Base-by-base conservation (phyloP, 2,113 vertebrate species). In the Verasper variegatus region DNA sequence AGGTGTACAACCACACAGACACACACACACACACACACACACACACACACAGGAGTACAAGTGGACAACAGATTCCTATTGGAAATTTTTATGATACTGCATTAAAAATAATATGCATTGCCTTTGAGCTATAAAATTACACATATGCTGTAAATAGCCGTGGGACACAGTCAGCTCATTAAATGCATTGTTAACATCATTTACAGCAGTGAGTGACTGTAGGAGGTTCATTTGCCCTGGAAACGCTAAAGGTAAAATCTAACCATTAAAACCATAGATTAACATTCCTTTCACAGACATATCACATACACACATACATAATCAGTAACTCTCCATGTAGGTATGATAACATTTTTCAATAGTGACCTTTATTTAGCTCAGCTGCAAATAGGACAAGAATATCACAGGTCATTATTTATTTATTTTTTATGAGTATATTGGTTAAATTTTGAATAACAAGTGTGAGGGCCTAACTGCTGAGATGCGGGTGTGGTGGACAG, bases 151-250 rank as follows among this genome's bases (percentile, higher is more conserved):
- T 1, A 56, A 81, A 81, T 62, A 63, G 47, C 75, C 51, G 3
- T 14, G 0, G 42, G 75, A 71, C 58, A 15, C 13, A 73, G 59
- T 61, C 21, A 66, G 37, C 72, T 74, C 68, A 80, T 76, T 80
- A 74, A 66, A 79, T 21, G 42, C n/a, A 73, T 4, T 79, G 51
- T 80, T 66, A 84, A 82, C 70, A 74, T 49, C 55, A 71, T 71
- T 72, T 45, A 75, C 24, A 75, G 47, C 58, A 61, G 68, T 72
- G 42, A 65, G 18, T 71, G 75, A 62, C 37, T 65, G 45, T 20
- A 7, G 62, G 63, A 70, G 70, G 61, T 66, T 70, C 54, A 35
- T 52, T 76, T n/a, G 59, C 40, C 35, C 4, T 49, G 55, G 49
- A 66, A 60, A 35, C n/a, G n/a, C 24, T 20, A 20, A 49, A 59